Evolutionary conservation across 2,888 invertebrate species (phyloP), one percentile per base, ranked within the genome.

Genomic region (Nomada fucata): DNA sequence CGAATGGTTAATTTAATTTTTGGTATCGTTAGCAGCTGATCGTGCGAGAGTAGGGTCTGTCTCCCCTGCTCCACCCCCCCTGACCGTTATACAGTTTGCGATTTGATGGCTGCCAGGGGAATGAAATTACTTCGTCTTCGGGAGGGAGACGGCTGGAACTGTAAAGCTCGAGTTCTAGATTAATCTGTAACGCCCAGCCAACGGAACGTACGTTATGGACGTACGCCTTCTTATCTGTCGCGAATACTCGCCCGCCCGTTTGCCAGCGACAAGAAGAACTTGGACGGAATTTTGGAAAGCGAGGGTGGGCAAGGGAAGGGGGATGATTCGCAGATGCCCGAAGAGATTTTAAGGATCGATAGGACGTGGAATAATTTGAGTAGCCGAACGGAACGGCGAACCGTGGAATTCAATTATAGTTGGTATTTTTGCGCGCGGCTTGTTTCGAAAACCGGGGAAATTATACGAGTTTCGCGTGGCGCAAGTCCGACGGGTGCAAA

Each of bases 1-100:
- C 60, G 60, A 52, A 53, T 29, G 68, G 76, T 82, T 77, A 83
- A 83, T 83, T 82, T 76, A 69, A 82, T 83, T 83, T 82, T 82
- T 81, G 81, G 76, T 81, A 81, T 82, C 82, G 81, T 81, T 65
- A 65, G 73, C 36, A 57, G 59, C 77, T 77, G 82, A 83, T 83
- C 79, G 65, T 29, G 52, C 11, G 50, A 5, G 15, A n/a, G 52
- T 26, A 42, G 55, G 23, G 55, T 61, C 26, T 65, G 76, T 36
- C 59, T 64, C 26, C 67, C 26, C 67, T n/a, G 18, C 26, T 26
- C 44, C 23, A 23, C 13, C 47, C 5, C 5, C 55, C 52, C 20
- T n/a, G 18, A 47, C 29, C 79, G 73, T 68, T 79, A 80, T 78
- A 80, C 79, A 71, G 67, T 72, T 72, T 67, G 61, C 73, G 79